A percentile compares a stretch with the other conserved stretches of the same genome.
Conservation (phyloP, 2,888 invertebrate genomes). For the Autographa gamma region DNA sequence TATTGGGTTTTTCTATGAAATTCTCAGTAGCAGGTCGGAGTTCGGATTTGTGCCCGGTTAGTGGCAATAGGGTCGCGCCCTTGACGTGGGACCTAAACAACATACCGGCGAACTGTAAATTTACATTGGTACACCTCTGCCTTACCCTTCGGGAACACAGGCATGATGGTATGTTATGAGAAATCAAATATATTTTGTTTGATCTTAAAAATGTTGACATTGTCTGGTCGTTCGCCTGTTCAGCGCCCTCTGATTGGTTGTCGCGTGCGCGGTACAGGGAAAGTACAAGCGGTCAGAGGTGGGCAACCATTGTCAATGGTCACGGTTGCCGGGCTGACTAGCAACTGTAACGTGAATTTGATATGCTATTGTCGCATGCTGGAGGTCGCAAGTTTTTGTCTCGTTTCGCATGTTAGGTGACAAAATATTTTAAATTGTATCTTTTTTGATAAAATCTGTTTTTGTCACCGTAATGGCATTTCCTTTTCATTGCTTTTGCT, state of each 20-base stretch:
- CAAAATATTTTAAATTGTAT: conserved; percentile 46
- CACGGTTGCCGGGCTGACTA: conserved; percentile 67
- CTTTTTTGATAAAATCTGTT: conserved; percentile 28
- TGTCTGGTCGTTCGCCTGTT: conserved; percentile 60
- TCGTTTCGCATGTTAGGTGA: conserved; percentile 42
- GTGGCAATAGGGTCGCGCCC: too few species aligned
- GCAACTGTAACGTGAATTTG: conserved; percentile 76
- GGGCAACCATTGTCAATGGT: conserved; percentile 69
- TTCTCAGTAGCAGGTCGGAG: too few species aligned
- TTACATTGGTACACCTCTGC: too few species aligned
- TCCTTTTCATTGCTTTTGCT: conserved; percentile 11
- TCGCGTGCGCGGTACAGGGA: conserved; percentile 55
- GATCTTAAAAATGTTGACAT: conserved; percentile 65
- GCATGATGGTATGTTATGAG: too few species aligned
- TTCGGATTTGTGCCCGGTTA: too few species aligned
- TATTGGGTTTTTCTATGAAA: too few species aligned
- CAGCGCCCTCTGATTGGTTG: conserved; percentile 59
- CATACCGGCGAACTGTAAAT: too few species aligned
- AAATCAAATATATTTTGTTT: conserved; percentile 19
- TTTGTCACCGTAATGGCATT: conserved; percentile 24
- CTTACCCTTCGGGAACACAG: too few species aligned
- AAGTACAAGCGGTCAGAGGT: conserved; percentile 71
- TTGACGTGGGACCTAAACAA: too few species aligned
- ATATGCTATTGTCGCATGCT: conserved; percentile 73
- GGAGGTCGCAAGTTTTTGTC: conserved; percentile 63